Percentiles rank a stretch among this genome's conserved stretches.
These are phyloP conservation scores for Epicampocera succincta DNA, from an alignment of 2,888 invertebrate genomes.

Conservation along the genomic window DNA sequence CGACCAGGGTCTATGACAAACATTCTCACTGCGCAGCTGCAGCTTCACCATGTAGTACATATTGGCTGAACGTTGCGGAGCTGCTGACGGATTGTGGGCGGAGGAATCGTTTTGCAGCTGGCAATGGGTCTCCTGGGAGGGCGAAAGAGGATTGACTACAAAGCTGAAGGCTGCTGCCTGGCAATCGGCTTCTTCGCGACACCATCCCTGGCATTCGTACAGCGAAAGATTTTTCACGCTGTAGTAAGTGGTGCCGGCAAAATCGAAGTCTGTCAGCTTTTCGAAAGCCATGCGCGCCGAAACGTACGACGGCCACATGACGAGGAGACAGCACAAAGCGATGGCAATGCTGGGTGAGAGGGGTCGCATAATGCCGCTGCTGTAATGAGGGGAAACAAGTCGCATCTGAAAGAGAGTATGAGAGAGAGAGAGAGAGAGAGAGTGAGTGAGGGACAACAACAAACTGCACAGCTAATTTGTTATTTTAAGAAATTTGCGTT, in stretches of 20 bases:
- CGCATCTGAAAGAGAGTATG: conserved; percentile 70
- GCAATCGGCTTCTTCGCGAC: conserved; percentile 94
- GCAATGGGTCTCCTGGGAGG: conserved; percentile 94
- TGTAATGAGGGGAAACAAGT: conserved; percentile 60
- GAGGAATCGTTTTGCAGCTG: conserved; percentile 95
- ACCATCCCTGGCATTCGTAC: conserved; percentile 97
- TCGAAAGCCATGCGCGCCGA: conserved; percentile 94
- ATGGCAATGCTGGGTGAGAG: conserved; percentile 60
- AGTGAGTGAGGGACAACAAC: no score
- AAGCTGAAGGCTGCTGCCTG: conserved; percentile 96
- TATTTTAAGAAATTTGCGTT: no score
- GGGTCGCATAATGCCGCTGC: conserved; percentile 39
- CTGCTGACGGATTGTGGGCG: conserved; percentile 93
- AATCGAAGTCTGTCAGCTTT: conserved; percentile 95
- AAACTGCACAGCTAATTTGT: no score
- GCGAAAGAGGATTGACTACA: conserved; percentile 94
- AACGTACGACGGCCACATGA: conserved; percentile 76
- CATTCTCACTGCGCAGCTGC: conserved; percentile 92
- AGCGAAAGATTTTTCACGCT: conserved; percentile 94
- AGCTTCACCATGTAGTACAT: conserved; percentile 98
- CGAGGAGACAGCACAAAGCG: conserved; percentile 68
- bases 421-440: background rate
- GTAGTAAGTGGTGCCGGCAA: conserved; percentile 94
- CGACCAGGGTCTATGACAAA: conserved; percentile 95
- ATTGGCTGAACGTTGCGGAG: conserved; percentile 92